Evolutionary conservation across 2,797 vertebrate species (phyloP), one percentile per base, ranked within the genome.

Genomic region (Microcaecilia unicolor): DNA sequence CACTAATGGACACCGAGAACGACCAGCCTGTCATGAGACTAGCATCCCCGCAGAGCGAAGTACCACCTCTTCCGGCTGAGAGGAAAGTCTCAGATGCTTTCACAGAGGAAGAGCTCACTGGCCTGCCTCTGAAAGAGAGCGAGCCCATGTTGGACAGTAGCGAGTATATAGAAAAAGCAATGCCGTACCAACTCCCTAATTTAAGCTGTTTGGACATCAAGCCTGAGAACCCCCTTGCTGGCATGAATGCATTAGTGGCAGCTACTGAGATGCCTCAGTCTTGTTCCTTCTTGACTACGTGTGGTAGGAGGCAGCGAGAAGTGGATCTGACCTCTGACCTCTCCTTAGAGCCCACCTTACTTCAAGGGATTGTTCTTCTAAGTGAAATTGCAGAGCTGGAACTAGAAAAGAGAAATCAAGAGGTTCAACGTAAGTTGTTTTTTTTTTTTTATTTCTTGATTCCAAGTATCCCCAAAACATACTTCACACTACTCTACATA

Each of bases 281-380:
- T 18, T 74, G 75, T 31, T 64, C 83, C 12, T 27, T 72, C 38
- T 23, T 65, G 21, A 62, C 50, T 30, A 51, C 21, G 11, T 51
- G 4, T 17, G 0, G 48, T 0, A 23, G 65, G 3, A 4, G 72
- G 13, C 72, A 77, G 2, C 52, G 67, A 0, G 60, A 61, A 37
- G 18, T 73, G 30, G 70, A 43, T 35, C 57, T 68, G 4, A 55
- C 74, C 9, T 41, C 64, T 40, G 51, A 58, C n/a, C 34, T 84
- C 2, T 78, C 57, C 5, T 37, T 81, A 34, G 93, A 93, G 64
- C 83, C 84, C 44, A 83, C 85, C 31, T 88, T 90, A 3, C 61
- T 97, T 37, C 91, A 96, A 7, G 96, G 93, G 8, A 98, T 99
- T 78, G 85, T 91, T 14, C 74, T 99, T 34, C 81, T 99, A 37